Evolutionary conservation across 2,113 vertebrate species (phyloP), one percentile per base, ranked within the genome.

Genomic region (Globicephala melas): DNA sequence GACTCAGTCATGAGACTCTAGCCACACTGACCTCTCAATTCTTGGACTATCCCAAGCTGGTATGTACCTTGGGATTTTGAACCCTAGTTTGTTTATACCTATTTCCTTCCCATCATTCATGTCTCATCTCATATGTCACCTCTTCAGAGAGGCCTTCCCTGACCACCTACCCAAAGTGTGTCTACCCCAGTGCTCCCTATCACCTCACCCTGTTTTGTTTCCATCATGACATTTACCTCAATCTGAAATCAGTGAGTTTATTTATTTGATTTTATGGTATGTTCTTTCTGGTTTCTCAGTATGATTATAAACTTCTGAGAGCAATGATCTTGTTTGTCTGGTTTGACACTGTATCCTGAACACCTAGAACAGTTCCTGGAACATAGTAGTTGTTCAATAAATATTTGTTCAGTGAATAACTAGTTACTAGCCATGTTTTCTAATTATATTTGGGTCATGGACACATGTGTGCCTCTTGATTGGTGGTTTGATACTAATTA

Each of bases 351-450:
- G 2, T 85, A 90, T 90, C 58, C 47, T 25, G 38, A 81, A 20
- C 31, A 76, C 26, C 71, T 68, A 47, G 47, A 68, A 50, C 17
- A 77, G 60, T 90, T n/a, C 63, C 36, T 79, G 31, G 4, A 84
- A 71, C 38, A 77, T 4, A 65, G 47, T 9, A 44, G 50, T 21
- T 97, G n/a, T 67, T 93, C 60, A 84, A 53, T 67, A 76, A 70
- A 86, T 76, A 73, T 1, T 94, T 83, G 50, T 71, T 28, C 8
- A 92, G 17, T 89, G 26, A 41, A 79, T 91, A 77, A 87, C 79
- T 96, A 80, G 62, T 74, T 85, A 96, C 36, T 82, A 44, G 71
- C 41, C 25, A 36, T 93, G 33, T 71, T 96, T 96, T 28, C 25
- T 81, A 63, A 70, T 83, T 80, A 44, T 80, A 76, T 92, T 95